Evolutionary conservation across 2,113 vertebrate species (phyloP), one percentile per base, ranked within the genome.

Genomic region (Pampusana beccarii): DNA sequence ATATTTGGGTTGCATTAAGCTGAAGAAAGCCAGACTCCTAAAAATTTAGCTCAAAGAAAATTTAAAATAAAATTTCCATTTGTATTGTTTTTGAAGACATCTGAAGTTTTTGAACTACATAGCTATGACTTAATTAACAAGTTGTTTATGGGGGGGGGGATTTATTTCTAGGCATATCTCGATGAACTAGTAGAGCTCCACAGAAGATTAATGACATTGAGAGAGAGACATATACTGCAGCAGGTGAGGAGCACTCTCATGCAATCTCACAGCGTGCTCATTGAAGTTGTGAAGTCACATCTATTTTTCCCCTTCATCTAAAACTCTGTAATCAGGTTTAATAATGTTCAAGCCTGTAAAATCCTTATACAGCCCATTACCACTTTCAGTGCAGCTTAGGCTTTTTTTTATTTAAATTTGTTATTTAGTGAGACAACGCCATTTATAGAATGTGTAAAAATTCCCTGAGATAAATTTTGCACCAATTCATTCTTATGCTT

Each of bases 121-220:
- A 51, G 23, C 34, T 73, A 26, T 36, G 17, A 48, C 81, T 86
- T 88, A 89, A 91, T 93, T 97, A 95, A 96, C 67, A 92, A 95
- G 48, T 57, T 95, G 18, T 94, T 86, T 93, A 11, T 80, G 67
- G 51, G 64, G 96, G 29, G 57, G 31, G 57, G 51, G 6, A 64
- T 86, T 93, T 97, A 79, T 96, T 98, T 92, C 44, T 96, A 99
- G 99, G 99, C 98, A 4, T 99, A 99, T 97, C 98, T 99, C 69
- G 99, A 99, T 84, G 99, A 99, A 96, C 97, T 99, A 97, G 99
- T 99, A 96, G 99, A 99, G 78, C 99, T 99, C 70, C 99, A 99
- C 98, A 99, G 99, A 98, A 98, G 99, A 97, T 98, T 99, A 97
- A 99, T 99, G 99, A 98, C 99, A 23, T 94, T 99, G 91, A 98